These are phyloP conservation scores for Muricea muricata DNA, from an alignment of 92 coral and sea anemone genomes.

Conservation along the genomic window DNA sequence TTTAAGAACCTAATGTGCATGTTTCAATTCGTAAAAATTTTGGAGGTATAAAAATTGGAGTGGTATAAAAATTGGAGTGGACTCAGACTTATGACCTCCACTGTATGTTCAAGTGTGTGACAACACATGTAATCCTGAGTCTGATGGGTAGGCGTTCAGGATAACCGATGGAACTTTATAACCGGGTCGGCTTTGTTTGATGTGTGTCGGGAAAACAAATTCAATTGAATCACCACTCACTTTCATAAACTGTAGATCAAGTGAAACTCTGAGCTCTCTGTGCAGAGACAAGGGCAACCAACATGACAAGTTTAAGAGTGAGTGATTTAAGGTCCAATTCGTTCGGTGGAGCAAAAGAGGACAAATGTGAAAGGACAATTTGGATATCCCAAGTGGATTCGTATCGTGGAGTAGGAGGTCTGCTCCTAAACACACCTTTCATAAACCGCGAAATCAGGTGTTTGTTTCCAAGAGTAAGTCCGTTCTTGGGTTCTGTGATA, in stretches of 20 bases:
- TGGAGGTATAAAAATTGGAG: too few species aligned
- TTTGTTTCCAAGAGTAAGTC: conserved; percentile 47
- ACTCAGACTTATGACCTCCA: too few species aligned
- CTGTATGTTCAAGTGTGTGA: too few species aligned
- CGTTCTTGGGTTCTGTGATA: conserved; percentile 35
- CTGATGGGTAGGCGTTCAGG: not conserved
- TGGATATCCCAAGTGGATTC: conserved; percentile 56
- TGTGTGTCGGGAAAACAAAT: too few species aligned
- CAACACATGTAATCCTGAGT: not conserved
- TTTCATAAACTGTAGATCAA: conserved; percentile 59
- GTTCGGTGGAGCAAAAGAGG: conserved; percentile 20
- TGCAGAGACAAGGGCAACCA: conserved; percentile 53
- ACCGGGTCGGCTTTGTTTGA: too few species aligned
- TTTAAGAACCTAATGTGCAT: too few species aligned
- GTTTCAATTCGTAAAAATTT: too few species aligned
- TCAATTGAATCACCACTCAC: too few species aligned
- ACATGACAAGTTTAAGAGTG: too few species aligned
- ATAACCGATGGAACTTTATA: too few species aligned
- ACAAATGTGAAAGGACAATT: conserved; percentile 36
- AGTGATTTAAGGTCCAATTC: conserved; percentile 52
- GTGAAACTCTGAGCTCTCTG: conserved; percentile 42
- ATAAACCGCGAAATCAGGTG: conserved; percentile 38
- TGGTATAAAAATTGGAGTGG: too few species aligned
- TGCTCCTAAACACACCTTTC: conserved; percentile 25
- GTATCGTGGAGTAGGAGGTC: conserved; percentile 47